Conservation (phyloP, 2,113 vertebrate genomes). For the Actinemys pallida region DNA sequence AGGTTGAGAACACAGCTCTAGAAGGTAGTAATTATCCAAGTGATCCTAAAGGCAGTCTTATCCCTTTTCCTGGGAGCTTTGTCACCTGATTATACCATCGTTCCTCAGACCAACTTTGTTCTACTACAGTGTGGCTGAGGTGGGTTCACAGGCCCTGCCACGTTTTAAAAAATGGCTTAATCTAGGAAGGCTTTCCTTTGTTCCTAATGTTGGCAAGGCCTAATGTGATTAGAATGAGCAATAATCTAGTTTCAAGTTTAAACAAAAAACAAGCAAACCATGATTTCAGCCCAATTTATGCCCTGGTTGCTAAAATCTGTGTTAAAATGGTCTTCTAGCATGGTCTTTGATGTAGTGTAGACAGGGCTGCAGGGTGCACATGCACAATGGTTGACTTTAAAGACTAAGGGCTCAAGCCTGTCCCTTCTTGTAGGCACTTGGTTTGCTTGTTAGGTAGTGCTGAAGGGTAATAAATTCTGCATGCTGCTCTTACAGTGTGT, state of each 20-base stretch:
- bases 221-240: neutral
- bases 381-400: no score
- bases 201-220: neutral
- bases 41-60: neutral
- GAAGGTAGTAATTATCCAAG: neutral
- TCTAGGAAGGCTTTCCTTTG: neutral
- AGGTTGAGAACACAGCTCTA: neutral
- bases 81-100: neutral
- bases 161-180: neutral
- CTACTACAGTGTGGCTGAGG: neutral
- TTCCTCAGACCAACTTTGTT: neutral
- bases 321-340: rapidly evolving
- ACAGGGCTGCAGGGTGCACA: neutral
- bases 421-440: neutral
- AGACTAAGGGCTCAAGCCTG: no score
- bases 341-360: neutral
- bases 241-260: rapidly evolving
- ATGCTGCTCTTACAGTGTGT: rapidly evolving
- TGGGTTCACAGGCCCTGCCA: neutral
- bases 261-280: neutral
- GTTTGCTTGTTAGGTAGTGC: neutral
- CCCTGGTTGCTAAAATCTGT: neutral
- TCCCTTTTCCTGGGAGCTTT: neutral
- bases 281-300: neutral
- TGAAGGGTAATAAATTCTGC: neutral